Evolutionary conservation across 1,140 invertebrate species (phyloP).

Genomic region (Cecropterus lyciades): DNA sequence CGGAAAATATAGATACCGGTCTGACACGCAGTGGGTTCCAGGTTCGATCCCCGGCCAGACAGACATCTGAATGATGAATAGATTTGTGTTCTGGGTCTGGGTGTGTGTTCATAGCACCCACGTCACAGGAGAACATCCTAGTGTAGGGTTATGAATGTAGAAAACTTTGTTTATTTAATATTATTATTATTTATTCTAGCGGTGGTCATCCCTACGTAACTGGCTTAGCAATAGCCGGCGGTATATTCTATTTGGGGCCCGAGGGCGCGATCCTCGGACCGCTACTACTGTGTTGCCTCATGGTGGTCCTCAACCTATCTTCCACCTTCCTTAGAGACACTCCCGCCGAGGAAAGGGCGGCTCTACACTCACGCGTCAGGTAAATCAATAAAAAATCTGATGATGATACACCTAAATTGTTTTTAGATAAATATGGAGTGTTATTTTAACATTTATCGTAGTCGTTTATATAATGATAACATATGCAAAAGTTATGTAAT

Average conservation of each 20-base stretch:
- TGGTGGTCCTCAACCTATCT: conserved; percentile 80
- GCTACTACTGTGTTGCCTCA: conserved; percentile 91
- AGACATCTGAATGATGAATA: too few species aligned
- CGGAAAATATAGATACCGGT: too few species aligned
- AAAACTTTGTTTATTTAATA: not conserved
- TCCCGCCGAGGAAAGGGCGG: conserved; percentile 71
- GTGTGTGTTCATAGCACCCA: too few species aligned
- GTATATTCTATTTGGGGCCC: conserved; percentile 97
- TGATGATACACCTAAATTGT: not conserved
- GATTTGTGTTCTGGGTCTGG: too few species aligned
- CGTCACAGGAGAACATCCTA: too few species aligned
- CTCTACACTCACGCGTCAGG: conserved; percentile 76
- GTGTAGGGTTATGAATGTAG: too few species aligned
- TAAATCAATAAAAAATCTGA: conserved; percentile 48
- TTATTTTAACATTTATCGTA: too few species aligned
- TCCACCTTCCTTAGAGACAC: conserved; percentile 77
- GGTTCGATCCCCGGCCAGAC: too few species aligned
- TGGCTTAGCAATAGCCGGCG: conserved; percentile 98
- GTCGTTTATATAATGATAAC: too few species aligned
- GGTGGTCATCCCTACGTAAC: conserved; percentile 99
- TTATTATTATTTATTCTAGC: conserved; percentile 78
- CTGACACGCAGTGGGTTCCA: too few species aligned
- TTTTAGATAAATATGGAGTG: not conserved
- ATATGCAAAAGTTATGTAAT: too few species aligned
- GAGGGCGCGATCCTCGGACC: conserved; percentile 99